phyloP scores from a whole-genome alignment of 2,797 vertebrate species.

The Nannoperca australis region DNA sequence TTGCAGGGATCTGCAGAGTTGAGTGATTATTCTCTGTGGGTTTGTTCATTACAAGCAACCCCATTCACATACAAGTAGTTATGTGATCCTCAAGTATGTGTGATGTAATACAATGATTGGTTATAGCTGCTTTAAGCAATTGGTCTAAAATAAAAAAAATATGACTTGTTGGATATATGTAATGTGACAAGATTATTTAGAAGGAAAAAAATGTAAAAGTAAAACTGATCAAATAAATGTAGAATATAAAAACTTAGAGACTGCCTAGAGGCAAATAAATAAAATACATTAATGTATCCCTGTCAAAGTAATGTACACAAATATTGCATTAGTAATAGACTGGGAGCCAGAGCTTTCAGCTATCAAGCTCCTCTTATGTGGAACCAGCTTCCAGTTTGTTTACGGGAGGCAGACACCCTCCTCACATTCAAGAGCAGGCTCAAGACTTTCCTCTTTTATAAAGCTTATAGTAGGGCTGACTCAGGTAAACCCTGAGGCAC shows the following conservation, averaged over 20 bases:
- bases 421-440: too few species aligned
- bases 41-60: background rate
- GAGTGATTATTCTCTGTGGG: background rate
- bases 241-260: background rate
- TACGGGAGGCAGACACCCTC: too few species aligned
- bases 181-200: background rate
- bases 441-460: too few species aligned
- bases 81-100: background rate
- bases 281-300: too few species aligned
- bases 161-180: background rate
- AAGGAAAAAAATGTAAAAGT: background rate
- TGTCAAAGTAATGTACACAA: too few species aligned
- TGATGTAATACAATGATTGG: background rate
- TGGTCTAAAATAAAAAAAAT: background rate
- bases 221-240: background rate
- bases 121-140: background rate
- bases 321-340: too few species aligned
- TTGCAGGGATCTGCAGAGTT: background rate
- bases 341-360: too few species aligned
- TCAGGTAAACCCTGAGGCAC: too few species aligned
- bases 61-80: background rate
- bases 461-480: too few species aligned
- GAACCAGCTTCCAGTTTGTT: too few species aligned
- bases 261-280: background rate
- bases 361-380: too few species aligned